Conservation (phyloP, 35 echinoderm and acorn worm genomes). For the Anneissia japonica region DNA sequence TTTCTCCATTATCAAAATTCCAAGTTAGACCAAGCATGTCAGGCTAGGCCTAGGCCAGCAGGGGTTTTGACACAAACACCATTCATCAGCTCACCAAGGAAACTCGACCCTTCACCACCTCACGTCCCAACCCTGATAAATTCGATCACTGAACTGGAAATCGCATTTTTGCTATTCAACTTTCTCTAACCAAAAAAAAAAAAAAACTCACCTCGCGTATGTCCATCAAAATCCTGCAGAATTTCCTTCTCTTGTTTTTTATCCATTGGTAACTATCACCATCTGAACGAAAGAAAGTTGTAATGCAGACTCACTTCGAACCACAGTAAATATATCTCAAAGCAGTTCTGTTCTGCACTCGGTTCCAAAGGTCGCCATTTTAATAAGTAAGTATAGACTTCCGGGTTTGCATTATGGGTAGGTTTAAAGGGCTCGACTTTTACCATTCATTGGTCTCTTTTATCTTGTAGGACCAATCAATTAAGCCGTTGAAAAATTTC, state of each 20-base stretch:
- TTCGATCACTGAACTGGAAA: too few species aligned
- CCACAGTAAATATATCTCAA: background rate
- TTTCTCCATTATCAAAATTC: too few species aligned
- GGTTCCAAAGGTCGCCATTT: background rate
- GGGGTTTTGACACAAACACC: background rate
- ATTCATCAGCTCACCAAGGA: too few species aligned
- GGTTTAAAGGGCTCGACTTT: background rate
- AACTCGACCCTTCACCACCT: too few species aligned
- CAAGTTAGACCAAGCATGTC: too few species aligned
- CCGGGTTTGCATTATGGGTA: background rate
- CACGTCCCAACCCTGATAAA: too few species aligned
- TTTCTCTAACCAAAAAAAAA: background rate
- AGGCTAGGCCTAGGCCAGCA: too few species aligned
- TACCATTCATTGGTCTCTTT: background rate
- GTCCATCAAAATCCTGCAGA: slow-evolving; percentile 59
- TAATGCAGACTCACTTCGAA: background rate
- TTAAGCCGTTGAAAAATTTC: background rate
- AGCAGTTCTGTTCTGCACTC: background rate
- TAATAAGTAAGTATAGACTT: background rate
- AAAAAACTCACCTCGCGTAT: slow-evolving; percentile 30
- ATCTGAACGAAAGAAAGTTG: background rate
- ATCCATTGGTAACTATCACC: slow-evolving; percentile 1
- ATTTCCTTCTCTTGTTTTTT: slow-evolving; percentile 69
- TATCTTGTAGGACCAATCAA: background rate
- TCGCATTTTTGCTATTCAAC: too few species aligned